Conservation (phyloP, 35 echinoderm and acorn worm species). For the Acanthaster planci region DNA sequence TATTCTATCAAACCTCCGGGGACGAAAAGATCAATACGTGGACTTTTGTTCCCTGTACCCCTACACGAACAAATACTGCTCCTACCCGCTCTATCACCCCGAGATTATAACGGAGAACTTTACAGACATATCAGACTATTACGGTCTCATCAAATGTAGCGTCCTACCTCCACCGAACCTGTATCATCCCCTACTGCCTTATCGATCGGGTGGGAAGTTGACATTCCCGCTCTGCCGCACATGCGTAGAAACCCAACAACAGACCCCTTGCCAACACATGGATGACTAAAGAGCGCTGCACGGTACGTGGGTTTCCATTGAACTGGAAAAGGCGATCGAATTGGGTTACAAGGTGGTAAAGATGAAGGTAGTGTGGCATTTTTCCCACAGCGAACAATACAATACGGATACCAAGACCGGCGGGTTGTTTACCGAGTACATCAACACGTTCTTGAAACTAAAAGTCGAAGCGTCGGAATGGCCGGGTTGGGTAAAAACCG, state of each 20-base stretch:
- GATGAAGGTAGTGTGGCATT: constrained; percentile 77
- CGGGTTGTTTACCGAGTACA: constrained; percentile 59
- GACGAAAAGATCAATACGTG: constrained; percentile 60
- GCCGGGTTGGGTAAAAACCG: constrained; percentile 62
- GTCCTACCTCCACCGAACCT: constrained; percentile 34
- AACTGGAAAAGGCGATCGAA: constrained; percentile 60
- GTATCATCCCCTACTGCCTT: constrained; percentile 52
- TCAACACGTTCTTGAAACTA: constrained; percentile 62
- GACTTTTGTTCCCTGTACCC: constrained; percentile 57
- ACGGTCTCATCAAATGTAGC: constrained; percentile 59
- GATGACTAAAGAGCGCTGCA: constrained; percentile 40
- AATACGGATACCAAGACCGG: constrained; percentile 41
- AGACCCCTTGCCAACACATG: constrained; percentile 23
- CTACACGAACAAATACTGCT: constrained; percentile 9
- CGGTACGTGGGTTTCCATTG: constrained; percentile 70
- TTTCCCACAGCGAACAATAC: constrained; percentile 41
- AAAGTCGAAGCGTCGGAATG: constrained; percentile 60
- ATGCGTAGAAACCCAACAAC: constrained; percentile 40
- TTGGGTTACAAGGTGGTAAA: constrained; percentile 44
- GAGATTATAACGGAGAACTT: constrained; percentile 51
- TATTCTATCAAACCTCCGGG: constrained; percentile 34
- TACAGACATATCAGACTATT: constrained; percentile 47
- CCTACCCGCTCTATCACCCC: constrained; percentile 24
- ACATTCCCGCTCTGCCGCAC: constrained; percentile 51
- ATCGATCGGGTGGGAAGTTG: constrained; percentile 31